phyloP scores from a whole-genome alignment of 64 coral and sea anemone genomes.

The Anthopleura sola region DNA sequence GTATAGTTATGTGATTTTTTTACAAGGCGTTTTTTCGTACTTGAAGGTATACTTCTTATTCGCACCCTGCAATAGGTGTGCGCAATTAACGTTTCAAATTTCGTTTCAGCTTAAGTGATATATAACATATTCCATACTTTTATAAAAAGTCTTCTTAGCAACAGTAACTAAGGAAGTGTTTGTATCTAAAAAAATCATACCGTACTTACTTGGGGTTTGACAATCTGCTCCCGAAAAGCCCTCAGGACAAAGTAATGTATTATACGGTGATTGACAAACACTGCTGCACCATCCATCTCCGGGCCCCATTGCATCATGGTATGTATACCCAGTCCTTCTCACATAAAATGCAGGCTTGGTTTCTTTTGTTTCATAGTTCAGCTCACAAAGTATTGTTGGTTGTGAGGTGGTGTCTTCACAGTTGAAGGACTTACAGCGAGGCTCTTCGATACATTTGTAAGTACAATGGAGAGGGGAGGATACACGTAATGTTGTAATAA shows the following conservation, averaged over 20 bases:
- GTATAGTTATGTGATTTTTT: too few species aligned
- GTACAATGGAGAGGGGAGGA: neutral
- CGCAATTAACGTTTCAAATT: too few species aligned
- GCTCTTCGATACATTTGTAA: neutral
- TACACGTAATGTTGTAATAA: neutral
- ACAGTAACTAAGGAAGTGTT: too few species aligned
- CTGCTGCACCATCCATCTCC: neutral
- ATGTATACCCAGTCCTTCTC: neutral
- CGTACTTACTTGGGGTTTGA: neutral
- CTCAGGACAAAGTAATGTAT: neutral
- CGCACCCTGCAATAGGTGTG: too few species aligned
- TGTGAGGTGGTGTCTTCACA: neutral
- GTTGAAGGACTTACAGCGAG: neutral
- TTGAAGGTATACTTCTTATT: too few species aligned
- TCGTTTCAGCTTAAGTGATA: too few species aligned
- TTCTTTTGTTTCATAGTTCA: neutral
- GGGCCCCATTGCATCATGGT: neutral
- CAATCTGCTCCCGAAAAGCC: neutral
- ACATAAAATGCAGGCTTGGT: conserved; percentile 14
- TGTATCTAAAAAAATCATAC: too few species aligned
- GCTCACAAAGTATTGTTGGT: neutral
- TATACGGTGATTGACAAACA: neutral
- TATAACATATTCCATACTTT: too few species aligned
- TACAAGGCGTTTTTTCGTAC: too few species aligned
- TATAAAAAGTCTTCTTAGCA: too few species aligned